These are phyloP conservation scores for Sphinx pinastri DNA, from an alignment of 2,888 invertebrate species.

Conservation along the genomic window DNA sequence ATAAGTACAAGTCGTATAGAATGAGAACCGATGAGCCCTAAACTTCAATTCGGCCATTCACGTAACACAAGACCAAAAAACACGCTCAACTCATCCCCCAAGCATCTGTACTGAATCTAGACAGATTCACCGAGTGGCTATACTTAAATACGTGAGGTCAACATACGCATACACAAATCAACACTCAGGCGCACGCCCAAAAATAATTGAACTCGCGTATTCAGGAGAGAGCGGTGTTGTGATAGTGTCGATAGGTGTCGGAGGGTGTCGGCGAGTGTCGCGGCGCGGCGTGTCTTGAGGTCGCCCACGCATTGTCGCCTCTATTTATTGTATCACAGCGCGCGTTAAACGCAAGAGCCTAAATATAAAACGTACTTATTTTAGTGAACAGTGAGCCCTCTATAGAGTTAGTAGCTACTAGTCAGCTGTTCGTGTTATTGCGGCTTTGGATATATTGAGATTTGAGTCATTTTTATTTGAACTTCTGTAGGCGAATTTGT, in stretches of 20 bases:
- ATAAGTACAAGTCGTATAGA: too few species aligned
- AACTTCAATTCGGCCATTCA: background rate
- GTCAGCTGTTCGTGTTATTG: slow-evolving; percentile 22
- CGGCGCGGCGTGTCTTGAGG: background rate
- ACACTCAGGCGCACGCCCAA: slow-evolving; percentile 14
- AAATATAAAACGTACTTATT: slow-evolving; percentile 21
- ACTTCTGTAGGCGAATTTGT: background rate
- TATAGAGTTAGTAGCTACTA: slow-evolving; percentile 9
- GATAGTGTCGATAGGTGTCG: background rate
- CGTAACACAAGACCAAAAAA: background rate
- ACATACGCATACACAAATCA: slow-evolving; percentile 20
- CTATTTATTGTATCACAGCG: slow-evolving; percentile 24
- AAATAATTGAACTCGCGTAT: slow-evolving; percentile 8
- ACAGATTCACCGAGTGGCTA: background rate
- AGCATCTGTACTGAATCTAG: background rate
- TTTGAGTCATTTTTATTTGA: slow-evolving; percentile 13
- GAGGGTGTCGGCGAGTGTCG: background rate
- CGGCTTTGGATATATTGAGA: slow-evolving; percentile 19
- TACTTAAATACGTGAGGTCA: slow-evolving; percentile 16
- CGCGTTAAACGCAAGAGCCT: slow-evolving; percentile 20
- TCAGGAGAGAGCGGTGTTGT: slow-evolving; percentile 7
- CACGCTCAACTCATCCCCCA: background rate
- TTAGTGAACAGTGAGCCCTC: slow-evolving; percentile 10
- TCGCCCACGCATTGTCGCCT: slow-evolving; percentile 24
- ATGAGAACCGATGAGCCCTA: too few species aligned